phyloP scores from a whole-genome alignment of 2,797 vertebrate species.

The Melopsittacus undulatus region DNA sequence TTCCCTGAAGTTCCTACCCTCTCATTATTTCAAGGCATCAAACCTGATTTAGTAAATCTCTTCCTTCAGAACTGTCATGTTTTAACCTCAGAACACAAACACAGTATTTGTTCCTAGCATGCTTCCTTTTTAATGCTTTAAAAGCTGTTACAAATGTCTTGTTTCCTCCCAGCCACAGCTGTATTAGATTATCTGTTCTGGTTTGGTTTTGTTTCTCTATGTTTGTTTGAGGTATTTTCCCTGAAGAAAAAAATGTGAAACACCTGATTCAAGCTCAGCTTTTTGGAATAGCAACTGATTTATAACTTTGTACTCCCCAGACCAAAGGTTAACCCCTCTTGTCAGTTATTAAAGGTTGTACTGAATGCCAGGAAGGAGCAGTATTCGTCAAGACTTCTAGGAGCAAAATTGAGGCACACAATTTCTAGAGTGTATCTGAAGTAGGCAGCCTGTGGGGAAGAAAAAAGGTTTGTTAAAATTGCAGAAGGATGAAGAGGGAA shows the following conservation, averaged over 20 bases:
- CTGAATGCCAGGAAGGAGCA: neutral
- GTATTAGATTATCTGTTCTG: slow-evolving; percentile 40
- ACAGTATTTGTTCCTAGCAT: slow-evolving; percentile 45
- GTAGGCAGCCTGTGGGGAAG: slow-evolving; percentile 2
- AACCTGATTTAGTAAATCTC: slow-evolving; percentile 49
- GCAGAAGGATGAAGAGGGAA: neutral
- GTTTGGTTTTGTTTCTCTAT: neutral
- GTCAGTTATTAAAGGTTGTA: slow-evolving; percentile 29
- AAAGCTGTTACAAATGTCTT: slow-evolving; percentile 51
- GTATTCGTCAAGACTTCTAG: slow-evolving; percentile 56
- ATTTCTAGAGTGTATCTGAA: slow-evolving; percentile 25
- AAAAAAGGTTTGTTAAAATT: slow-evolving; percentile 10
- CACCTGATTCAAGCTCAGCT: slow-evolving; percentile 29
- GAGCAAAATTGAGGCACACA: slow-evolving; percentile 18
- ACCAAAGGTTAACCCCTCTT: slow-evolving; percentile 32
- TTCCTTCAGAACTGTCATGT: slow-evolving; percentile 59
- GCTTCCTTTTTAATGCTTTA: slow-evolving; percentile 57
- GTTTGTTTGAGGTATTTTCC: neutral
- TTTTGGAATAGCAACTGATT: slow-evolving; percentile 16
- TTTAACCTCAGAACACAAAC: slow-evolving; percentile 63
- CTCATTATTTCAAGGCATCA: slow-evolving; percentile 60
- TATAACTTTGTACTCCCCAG: slow-evolving; percentile 13
- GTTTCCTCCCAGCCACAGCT: slow-evolving; percentile 46
- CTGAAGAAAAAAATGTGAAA: neutral
- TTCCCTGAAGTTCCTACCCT: neutral